Percentiles rank a stretch among this genome's conserved stretches.
Evolutionary conservation across 2,888 invertebrate species (phyloP).

Genomic region (Oscheius sp.): DNA sequence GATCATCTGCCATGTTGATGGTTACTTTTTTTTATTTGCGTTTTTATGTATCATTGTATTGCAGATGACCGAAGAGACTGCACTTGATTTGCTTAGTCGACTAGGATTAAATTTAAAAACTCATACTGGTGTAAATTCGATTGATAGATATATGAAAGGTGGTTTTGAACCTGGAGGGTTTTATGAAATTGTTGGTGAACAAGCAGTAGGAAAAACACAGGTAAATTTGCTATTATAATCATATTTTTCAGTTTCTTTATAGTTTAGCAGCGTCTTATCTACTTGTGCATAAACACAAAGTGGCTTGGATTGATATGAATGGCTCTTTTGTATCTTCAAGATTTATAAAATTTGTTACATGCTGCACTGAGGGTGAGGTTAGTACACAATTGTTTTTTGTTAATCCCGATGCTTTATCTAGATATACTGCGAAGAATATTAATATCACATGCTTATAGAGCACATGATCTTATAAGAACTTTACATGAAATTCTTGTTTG

Average conservation of each 20-base stretch:
- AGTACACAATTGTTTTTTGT: neutral
- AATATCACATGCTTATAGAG: neutral
- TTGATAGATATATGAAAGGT: conserved; percentile 18
- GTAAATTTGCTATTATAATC: conserved; percentile 16
- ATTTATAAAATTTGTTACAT: conserved; percentile 4
- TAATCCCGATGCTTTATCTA: neutral
- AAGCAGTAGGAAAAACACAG: conserved; percentile 48
- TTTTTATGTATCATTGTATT: no score
- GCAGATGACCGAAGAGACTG: conserved; percentile 33
- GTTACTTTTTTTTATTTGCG: no score
- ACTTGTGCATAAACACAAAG: neutral
- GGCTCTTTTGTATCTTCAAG: conserved; percentile 27
- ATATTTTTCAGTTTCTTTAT: conserved; percentile 43
- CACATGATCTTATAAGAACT: neutral
- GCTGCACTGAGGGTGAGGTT: neutral
- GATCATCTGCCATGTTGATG: no score
- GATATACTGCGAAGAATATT: neutral
- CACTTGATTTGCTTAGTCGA: conserved; percentile 37
- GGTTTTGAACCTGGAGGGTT: conserved; percentile 35
- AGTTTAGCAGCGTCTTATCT: conserved; percentile 39
- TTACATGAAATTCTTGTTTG: neutral
- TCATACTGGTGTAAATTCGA: conserved; percentile 7
- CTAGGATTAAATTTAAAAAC: conserved; percentile 22
- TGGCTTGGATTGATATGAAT: conserved; percentile 36
- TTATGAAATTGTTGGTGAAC: conserved; percentile 44